Conservation (phyloP, 2,797 vertebrate genomes). For the Crax fasciolata region DNA sequence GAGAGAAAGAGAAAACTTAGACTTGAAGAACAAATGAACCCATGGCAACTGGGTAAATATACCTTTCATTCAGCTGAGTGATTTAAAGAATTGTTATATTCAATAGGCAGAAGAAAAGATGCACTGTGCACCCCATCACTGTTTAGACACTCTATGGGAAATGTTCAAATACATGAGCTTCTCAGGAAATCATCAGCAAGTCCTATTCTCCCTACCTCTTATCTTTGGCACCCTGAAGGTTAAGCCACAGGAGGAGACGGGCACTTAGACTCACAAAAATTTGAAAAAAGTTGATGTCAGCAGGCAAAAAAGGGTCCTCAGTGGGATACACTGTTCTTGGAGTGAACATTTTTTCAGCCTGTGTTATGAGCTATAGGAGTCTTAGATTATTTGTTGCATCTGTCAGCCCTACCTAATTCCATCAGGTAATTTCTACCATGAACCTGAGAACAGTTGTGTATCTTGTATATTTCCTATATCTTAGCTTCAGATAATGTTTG, state of each 20-base stretch:
- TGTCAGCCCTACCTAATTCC: background rate
- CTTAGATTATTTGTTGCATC: background rate
- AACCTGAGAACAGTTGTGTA: background rate
- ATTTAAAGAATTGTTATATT: background rate
- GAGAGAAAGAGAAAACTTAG: background rate
- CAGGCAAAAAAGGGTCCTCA: background rate
- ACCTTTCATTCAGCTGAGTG: background rate
- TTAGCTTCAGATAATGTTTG: background rate
- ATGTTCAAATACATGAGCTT: background rate
- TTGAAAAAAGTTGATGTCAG: background rate
- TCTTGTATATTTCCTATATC: background rate
- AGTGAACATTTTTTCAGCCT: background rate
- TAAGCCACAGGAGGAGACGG: background rate
- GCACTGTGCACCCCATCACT: too few relatives aligned
- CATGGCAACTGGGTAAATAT: background rate
- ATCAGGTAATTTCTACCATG: background rate
- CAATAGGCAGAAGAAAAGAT: background rate
- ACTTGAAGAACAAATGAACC: background rate
- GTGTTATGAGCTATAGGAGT: background rate
- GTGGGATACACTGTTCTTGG: background rate
- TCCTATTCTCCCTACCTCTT: background rate
- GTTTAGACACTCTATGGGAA: background rate
- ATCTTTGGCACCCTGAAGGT: background rate
- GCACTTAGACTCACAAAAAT: background rate
- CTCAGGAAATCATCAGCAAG: background rate